Evolutionary conservation across 2,113 vertebrate species (phyloP).

Genomic region (Sisor rabdophorus): DNA sequence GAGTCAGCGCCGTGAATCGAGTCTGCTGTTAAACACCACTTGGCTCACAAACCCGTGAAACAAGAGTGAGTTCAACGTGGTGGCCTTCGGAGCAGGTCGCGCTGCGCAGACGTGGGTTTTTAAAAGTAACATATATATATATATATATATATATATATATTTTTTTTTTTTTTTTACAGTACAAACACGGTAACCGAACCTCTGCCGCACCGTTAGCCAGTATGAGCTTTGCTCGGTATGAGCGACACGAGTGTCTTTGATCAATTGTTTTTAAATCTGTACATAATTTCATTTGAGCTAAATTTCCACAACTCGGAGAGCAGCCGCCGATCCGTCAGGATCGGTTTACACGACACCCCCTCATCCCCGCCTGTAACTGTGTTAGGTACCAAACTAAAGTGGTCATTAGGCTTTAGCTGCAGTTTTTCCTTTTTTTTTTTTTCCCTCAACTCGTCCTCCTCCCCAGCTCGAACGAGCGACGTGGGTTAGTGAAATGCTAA

Average conservation of each 20-base stretch:
- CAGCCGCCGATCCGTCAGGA: constrained; percentile 62
- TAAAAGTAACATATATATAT: no score
- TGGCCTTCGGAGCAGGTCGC: not conserved
- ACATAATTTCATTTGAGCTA: constrained; percentile 73
- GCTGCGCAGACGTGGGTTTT: not conserved
- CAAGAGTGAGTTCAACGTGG: not conserved
- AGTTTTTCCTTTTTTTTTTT: constrained; percentile 5
- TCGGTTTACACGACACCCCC: constrained; percentile 72
- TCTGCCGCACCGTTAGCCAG: constrained; percentile 17
- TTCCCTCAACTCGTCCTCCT: constrained; percentile 5
- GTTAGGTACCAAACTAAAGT: constrained; percentile 76
- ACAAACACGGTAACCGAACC: not conserved
- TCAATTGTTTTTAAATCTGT: constrained; percentile 81
- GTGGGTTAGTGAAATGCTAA: constrained; percentile 54
- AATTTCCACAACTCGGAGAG: constrained; percentile 74
- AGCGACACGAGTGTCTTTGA: constrained; percentile 74
- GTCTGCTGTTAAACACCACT: not conserved
- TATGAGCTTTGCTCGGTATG: constrained; percentile 59
- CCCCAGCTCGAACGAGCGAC: constrained; percentile 40
- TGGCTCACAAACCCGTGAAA: not conserved
- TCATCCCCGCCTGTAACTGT: constrained; percentile 66
- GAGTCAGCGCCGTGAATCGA: not conserved
- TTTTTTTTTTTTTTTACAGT: not conserved
- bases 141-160: no score
- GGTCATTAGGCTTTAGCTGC: constrained; percentile 66